Evolutionary conservation across 2,113 vertebrate species (phyloP), one percentile per base, ranked within the genome.

Genomic region (Hirundichthys speculiger): DNA sequence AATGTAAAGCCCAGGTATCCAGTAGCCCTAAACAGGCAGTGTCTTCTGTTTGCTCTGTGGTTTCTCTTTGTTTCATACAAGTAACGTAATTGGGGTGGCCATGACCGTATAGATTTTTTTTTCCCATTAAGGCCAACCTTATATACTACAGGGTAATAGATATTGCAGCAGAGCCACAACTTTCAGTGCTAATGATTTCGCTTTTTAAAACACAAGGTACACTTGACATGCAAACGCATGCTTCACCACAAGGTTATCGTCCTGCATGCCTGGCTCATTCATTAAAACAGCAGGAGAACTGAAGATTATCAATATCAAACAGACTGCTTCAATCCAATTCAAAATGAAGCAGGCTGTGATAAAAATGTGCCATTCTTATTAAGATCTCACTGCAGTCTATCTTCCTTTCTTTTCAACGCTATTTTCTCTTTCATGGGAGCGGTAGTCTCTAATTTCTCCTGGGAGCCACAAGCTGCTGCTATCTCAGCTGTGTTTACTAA

Each of bases 401-500:
- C 68, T 57, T 46, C 46, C 16, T 60, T 47, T 59, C 65, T 52
- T 49, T 24, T 61, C 41, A 73, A 71, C 45, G 68, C 60, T 21
- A 51, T 85, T 77, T 80, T 77, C 64, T 76, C 71, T 82, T 87
- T 81, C 71, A 84, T 84, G 80, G 78, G 81, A 89, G 78, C 75
- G 25, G 74, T 68, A 54, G 76, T 77, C 60, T 77, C 75, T 84
- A 80, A 90, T 92, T 92, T 91, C 89, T 91, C 82, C 65, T 59
- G 84, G 83, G 87, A 89, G 77, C 73, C 61, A 59, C 83, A 82
- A 84, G 76, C 83, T 63, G 69, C 86, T 78, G 86, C 84, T 86
- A 87, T 85, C 82, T 82, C 75, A 79, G 81, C 88, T 86, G 76
- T 86, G 83, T 88, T 90, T 83, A 79, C 82, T 80, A 90, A 88